A percentile compares a stretch with the other conserved stretches of the same genome.
Conservation (phyloP, 2,888 invertebrate species). For the Linnaemya vulpina region DNA sequence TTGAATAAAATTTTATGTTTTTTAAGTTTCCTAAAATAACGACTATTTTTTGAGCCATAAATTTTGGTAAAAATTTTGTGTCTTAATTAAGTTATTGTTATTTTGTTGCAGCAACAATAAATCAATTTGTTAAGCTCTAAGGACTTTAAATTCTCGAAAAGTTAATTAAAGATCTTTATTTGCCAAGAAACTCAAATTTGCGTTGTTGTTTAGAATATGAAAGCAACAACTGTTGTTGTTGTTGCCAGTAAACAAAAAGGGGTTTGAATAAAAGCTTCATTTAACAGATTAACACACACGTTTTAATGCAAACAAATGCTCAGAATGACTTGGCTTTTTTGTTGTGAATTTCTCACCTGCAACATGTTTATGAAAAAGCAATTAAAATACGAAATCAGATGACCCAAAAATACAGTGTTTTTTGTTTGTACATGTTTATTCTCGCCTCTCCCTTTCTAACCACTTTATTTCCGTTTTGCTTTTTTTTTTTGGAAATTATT, state of each 20-base stretch:
- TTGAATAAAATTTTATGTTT: not conserved
- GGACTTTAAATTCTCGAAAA: not conserved
- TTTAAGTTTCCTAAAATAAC: not conserved
- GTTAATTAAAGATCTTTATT: constrained; percentile 22
- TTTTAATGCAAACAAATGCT: too few species aligned
- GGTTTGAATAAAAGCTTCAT: not conserved
- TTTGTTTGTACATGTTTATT: not conserved
- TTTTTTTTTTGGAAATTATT: constrained; percentile 22
- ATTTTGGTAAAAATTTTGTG: constrained; percentile 23
- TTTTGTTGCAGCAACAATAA: not conserved
- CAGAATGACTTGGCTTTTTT: too few species aligned
- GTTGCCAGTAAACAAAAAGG: not conserved
- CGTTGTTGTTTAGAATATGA: not conserved
- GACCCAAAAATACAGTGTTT: constrained; percentile 14
- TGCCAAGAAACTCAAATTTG: not conserved
- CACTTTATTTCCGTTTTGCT: too few species aligned
- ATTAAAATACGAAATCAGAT: not conserved
- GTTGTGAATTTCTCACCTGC: not conserved
- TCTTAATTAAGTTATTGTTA: constrained; percentile 24
- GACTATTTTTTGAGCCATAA: not conserved
- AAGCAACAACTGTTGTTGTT: not conserved
- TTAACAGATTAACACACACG: too few species aligned
- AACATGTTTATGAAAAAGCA: not conserved
- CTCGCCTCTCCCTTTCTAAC: not conserved
- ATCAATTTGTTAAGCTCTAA: not conserved